phyloP scores from a whole-genome alignment of 1,140 invertebrate species.

The Eumeta japonica region DNA sequence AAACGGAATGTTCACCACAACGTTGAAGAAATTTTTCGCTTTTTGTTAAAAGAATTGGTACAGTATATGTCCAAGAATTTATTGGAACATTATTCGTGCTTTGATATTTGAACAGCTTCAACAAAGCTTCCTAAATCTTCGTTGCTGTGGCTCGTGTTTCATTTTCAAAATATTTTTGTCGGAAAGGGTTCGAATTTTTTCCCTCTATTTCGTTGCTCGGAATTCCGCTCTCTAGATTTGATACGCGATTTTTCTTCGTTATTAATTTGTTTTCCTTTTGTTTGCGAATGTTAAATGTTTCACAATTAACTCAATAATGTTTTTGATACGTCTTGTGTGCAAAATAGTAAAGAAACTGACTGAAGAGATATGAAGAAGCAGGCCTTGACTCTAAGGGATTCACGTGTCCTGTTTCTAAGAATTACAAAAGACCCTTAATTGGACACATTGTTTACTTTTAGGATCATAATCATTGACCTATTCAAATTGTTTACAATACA shows the following conservation, averaged over 20 bases:
- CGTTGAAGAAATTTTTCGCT: constrained; percentile 16
- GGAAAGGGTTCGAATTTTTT: no score
- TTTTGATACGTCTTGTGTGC: constrained; percentile 11
- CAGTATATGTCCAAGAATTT: no score
- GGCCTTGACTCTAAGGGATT: no score
- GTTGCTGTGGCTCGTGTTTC: no score
- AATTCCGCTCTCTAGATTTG: constrained; percentile 18
- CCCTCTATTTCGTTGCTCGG: no score
- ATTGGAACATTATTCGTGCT: constrained; percentile 18
- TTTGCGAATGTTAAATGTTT: constrained; percentile 13
- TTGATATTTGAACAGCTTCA: constrained; percentile 19
- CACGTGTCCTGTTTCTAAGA: no score
- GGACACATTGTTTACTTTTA: constrained; percentile 6
- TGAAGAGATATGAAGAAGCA: no score
- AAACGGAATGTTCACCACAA: constrained; percentile 19
- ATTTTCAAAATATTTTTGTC: constrained; percentile 20
- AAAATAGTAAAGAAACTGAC: constrained; percentile 15
- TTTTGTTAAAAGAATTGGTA: constrained; percentile 19
- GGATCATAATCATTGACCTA: constrained; percentile 6
- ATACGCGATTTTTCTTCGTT: constrained; percentile 19
- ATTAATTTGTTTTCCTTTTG: constrained; percentile 15
- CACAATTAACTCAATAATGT: no score
- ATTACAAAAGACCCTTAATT: no score
- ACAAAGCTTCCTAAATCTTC: constrained; percentile 18
- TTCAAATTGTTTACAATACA: constrained; percentile 13